Percentiles rank a stretch among this genome's conserved stretches.
phyloP scores from a whole-genome alignment of 2,113 vertebrate species.

The Microcebus griseorufus region DNA sequence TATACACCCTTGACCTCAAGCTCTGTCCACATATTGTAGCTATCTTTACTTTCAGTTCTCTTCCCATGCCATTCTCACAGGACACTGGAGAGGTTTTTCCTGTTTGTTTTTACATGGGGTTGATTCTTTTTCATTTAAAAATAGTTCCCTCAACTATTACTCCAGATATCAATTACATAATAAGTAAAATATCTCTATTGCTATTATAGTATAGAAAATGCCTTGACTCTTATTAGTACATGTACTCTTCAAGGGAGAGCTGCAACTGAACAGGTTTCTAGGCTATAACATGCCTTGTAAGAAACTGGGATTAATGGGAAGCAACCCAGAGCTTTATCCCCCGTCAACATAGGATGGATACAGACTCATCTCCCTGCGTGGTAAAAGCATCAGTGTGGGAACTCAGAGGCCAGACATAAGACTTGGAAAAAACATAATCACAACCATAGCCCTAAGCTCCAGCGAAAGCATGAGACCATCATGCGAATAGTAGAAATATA shows the following conservation, averaged over 20 bases:
- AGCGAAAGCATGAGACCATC: background rate
- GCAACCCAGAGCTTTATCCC: background rate
- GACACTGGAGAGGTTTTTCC: background rate
- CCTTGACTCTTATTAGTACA: background rate
- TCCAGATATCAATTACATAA: background rate
- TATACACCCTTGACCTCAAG: background rate
- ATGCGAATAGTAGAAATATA: background rate
- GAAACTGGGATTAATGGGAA: background rate
- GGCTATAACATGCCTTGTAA: background rate
- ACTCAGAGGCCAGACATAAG: slow-evolving; percentile 31
- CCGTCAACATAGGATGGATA: background rate
- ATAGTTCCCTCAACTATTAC: background rate
- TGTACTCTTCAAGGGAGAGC: background rate
- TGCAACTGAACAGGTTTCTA: background rate
- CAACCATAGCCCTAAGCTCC: background rate
- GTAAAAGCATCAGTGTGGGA: background rate
- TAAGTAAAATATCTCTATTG: slow-evolving; percentile 31
- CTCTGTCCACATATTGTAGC: background rate
- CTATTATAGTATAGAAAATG: background rate
- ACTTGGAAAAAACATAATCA: background rate
- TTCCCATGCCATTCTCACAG: background rate
- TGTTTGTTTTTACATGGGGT: background rate
- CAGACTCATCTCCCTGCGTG: background rate
- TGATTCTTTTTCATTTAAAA: background rate
- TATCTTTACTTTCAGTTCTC: background rate